A percentile compares a stretch with the other conserved stretches of the same genome.
Evolutionary conservation across 2,113 vertebrate species (phyloP).

Genomic region (Trichomycterus rosablanca): DNA sequence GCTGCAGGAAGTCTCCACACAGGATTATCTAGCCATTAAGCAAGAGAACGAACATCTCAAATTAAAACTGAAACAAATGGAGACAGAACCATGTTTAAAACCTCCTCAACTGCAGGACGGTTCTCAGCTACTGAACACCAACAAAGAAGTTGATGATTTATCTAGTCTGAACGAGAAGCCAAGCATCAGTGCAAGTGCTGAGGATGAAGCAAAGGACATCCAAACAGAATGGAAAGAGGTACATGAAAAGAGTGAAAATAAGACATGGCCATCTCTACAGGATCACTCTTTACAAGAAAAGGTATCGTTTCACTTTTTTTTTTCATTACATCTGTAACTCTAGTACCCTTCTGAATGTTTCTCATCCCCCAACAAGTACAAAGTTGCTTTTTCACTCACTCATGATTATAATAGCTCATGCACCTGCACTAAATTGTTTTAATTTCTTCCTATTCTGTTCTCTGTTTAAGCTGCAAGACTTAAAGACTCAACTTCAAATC

Average conservation of each 20-base stretch:
- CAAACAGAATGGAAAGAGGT: slow-evolving; percentile 8
- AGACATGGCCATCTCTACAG: background rate
- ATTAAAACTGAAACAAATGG: slow-evolving; percentile 36
- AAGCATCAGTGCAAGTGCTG: background rate
- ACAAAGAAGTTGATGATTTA: background rate
- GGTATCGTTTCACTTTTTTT: slow-evolving; percentile 31
- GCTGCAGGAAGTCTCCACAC: slow-evolving; percentile 16
- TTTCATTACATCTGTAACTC: background rate
- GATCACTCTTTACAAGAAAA: slow-evolving; percentile 25
- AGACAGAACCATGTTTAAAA: background rate
- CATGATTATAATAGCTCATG: too few species aligned
- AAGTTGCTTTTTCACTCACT: too few species aligned
- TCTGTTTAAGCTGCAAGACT: slow-evolving; percentile 57
- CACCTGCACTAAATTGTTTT: background rate
- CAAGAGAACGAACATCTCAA: slow-evolving; percentile 52
- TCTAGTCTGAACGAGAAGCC: background rate
- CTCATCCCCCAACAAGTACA: too few species aligned
- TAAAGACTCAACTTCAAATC: slow-evolving; percentile 51
- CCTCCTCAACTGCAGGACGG: background rate
- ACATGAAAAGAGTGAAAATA: background rate
- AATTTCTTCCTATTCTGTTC: background rate
- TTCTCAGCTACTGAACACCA: too few species aligned
- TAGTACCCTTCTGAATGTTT: too few species aligned
- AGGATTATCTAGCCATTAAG: slow-evolving; percentile 44
- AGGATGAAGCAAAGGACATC: background rate